Conservation (phyloP, 2,888 invertebrate genomes). For the Leucozona laternaria region DNA sequence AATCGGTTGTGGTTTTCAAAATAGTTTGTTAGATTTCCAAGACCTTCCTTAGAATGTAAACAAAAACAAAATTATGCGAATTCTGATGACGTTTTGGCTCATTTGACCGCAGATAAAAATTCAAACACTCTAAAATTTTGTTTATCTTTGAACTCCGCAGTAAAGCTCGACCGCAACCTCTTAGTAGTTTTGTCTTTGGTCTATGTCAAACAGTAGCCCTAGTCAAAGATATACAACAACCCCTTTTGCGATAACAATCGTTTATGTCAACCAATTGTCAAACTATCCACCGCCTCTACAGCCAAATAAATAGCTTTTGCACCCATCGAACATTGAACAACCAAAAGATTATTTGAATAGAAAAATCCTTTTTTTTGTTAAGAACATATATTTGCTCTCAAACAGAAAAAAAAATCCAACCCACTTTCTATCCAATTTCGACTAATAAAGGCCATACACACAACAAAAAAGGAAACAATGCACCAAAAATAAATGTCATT, state of each 20-base stretch:
- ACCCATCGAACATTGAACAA: background rate
- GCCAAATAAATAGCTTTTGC: background rate
- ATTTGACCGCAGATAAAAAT: background rate
- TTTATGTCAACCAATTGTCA: background rate
- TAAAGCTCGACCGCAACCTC: background rate
- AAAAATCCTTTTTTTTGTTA: no score
- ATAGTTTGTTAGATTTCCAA: no score
- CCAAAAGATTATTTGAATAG: background rate
- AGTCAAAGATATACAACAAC: background rate
- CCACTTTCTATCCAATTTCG: background rate
- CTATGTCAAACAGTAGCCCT: background rate
- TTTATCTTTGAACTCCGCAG: no score
- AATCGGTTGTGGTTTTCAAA: no score
- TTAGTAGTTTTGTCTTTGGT: background rate
- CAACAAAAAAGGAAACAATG: background rate
- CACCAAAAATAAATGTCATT: slow-evolving; percentile 17
- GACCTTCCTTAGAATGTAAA: no score
- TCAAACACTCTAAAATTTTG: no score
- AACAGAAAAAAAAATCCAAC: background rate
- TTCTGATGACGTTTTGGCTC: no score
- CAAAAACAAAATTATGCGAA: no score
- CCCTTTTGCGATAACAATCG: background rate
- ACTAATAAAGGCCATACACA: background rate
- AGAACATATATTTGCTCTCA: background rate
- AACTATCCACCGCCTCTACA: background rate